phyloP scores from a whole-genome alignment of 2,113 vertebrate species.

The Oostethus manadensis region DNA sequence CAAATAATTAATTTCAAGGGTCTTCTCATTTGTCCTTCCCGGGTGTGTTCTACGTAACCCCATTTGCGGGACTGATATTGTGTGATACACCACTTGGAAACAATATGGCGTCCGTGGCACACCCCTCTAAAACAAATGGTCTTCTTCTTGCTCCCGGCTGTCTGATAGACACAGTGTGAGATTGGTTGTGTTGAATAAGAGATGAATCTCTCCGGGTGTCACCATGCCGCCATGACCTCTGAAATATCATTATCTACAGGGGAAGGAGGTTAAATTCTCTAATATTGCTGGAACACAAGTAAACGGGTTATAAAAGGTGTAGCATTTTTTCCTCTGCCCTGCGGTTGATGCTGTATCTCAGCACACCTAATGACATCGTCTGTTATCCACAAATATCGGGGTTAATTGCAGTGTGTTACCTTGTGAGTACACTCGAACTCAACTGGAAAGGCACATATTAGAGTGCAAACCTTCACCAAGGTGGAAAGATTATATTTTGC shows the following conservation, averaged over 20 bases:
- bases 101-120: slow-evolving; percentile 28
- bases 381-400: slow-evolving; percentile 29
- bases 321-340: slow-evolving; percentile 6
- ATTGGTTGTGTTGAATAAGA: slow-evolving; percentile 74
- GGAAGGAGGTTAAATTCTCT: slow-evolving; percentile 65
- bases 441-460: not conserved
- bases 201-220: slow-evolving; percentile 65
- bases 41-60: slow-evolving; percentile 23
- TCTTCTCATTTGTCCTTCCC: slow-evolving; percentile 21
- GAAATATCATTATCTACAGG: slow-evolving; percentile 73
- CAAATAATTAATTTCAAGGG: slow-evolving; percentile 40
- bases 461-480: no score
- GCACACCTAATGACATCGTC: slow-evolving; percentile 34
- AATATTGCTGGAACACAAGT: slow-evolving; percentile 64
- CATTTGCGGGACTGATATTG: slow-evolving; percentile 59
- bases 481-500: no score
- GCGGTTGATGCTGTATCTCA: slow-evolving; percentile 12
- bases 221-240: slow-evolving; percentile 53
- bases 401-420: slow-evolving; percentile 35
- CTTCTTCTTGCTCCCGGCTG: slow-evolving; percentile 43
- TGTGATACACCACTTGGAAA: slow-evolving; percentile 40
- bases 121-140: slow-evolving; percentile 49
- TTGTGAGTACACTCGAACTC: slow-evolving; percentile 20
- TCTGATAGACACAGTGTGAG: slow-evolving; percentile 64
- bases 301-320: slow-evolving; percentile 30